Conservation (phyloP, 2,113 vertebrate genomes). For the Amblyopsis rosae region DNA sequence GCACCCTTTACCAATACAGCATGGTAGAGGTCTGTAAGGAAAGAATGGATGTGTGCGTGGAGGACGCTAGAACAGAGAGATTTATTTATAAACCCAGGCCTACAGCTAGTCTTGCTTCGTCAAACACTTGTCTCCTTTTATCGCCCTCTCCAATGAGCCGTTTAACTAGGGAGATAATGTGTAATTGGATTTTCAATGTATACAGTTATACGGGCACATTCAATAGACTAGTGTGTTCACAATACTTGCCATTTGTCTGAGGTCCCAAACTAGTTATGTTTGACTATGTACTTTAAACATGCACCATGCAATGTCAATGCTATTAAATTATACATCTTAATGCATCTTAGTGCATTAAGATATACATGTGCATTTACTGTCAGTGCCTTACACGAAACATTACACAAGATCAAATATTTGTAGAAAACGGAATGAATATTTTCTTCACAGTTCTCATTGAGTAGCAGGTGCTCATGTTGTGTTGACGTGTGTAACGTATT, state of each 20-base stretch:
- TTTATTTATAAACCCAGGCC: slow-evolving; percentile 70
- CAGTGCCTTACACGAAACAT: too few relatives aligned
- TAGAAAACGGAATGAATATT: too few relatives aligned
- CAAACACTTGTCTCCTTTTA: slow-evolving; percentile 56
- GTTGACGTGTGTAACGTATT: too few relatives aligned
- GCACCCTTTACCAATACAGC: background rate
- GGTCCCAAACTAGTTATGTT: too few relatives aligned
- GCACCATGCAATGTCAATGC: background rate
- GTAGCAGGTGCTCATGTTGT: too few relatives aligned
- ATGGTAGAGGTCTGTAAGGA: slow-evolving; percentile 21
- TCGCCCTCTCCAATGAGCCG: slow-evolving; percentile 33
- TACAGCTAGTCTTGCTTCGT: slow-evolving; percentile 60
- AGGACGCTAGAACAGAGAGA: slow-evolving; percentile 26
- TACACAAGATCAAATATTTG: too few relatives aligned
- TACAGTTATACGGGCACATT: too few relatives aligned
- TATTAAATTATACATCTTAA: background rate
- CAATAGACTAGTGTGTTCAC: background rate
- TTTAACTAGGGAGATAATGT: slow-evolving; percentile 30
- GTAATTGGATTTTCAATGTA: background rate
- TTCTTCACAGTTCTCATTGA: too few relatives aligned
- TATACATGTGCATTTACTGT: too few relatives aligned
- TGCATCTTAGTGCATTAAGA: background rate
- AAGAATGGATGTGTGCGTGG: slow-evolving; percentile 17
- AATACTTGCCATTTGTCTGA: background rate
- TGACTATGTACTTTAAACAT: background rate